Evolutionary conservation across 2,888 invertebrate species (phyloP), one percentile per base, ranked within the genome.

Genomic region (Oxycera nigricornis): DNA sequence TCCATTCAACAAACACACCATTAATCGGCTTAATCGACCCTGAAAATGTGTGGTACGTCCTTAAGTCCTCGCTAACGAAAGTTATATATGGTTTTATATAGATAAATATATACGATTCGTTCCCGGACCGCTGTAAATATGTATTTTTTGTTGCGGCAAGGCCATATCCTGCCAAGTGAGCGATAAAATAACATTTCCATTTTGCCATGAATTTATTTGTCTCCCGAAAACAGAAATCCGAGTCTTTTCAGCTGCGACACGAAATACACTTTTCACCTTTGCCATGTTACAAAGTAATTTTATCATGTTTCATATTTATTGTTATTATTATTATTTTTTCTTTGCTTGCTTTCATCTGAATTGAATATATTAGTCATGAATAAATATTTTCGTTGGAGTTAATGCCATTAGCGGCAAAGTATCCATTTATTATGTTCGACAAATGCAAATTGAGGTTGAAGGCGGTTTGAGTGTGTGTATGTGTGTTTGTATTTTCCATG

Each of bases 161-260:
- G 46, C 46, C 6, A 46, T 46, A 46, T 17, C 46, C 46, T 46
- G 46, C 46, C 17, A 46, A 46, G 46, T 46, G 46, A 17, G 46
- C 17, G 46, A 46, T 46, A 46, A 46, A 46, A 46, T 46, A n/a
- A 46, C 46, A 46, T 46, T 46, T n/a, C 46, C 46, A 46, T 46
- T 11, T 3, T 46, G 3, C 46, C 46, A n/a, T 11, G 46, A 7
- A 46, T 46, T 46, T 46, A 46, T 46, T 14, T n/a, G n/a, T n/a
- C 46, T 46, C 46, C 6, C 14, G 46, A 11, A 46, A 46, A 14
- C 14, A 46, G 46, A 14, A 46, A 46, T 46, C 17, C 2, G 17
- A 7, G 17, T 46, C 35, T 35, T 35, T 35, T 35, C 35, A 35
- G 11, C 35, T 7, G 11, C 35, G 35, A 46, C 46, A 46, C 46